phyloP scores from a whole-genome alignment of 37 sponge, comb jelly and placozoan genomes.

The Dysidea cf. avara region DNA sequence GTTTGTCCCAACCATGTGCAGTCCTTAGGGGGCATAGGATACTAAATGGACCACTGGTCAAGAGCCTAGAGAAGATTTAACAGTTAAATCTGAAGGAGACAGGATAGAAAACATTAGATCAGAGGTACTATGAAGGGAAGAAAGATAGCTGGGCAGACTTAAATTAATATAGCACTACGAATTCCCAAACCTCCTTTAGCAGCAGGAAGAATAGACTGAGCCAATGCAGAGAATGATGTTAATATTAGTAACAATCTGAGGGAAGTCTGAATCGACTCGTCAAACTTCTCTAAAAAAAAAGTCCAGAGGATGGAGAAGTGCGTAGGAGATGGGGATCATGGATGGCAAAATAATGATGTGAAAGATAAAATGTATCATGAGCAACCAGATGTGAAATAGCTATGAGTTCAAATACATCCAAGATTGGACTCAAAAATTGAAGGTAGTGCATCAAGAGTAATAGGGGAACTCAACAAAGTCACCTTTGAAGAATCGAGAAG shows the following conservation, averaged over 20 bases:
- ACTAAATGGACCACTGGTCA: constrained; percentile 1
- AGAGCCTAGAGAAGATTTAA: neutral
- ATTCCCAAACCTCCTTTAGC: constrained; percentile 43
- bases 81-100: constrained; percentile 1
- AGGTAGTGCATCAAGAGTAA: too few relatives aligned
- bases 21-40: constrained; percentile 9
- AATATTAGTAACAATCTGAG: constrained; percentile 25
- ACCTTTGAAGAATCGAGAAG: too few relatives aligned
- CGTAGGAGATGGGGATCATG: constrained; percentile 39
- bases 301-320: constrained; percentile 37
- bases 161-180: too few relatives aligned
- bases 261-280: constrained; percentile 6
- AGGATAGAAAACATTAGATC: constrained; percentile 16
- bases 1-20: constrained; percentile 41
- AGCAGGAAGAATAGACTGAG: constrained; percentile 47
- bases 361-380: constrained; percentile 38
- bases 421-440: too few relatives aligned
- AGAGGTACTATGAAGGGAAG: constrained; percentile 41
- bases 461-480: too few relatives aligned
- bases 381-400: too few relatives aligned
- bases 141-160: constrained; percentile 54
- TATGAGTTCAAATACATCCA: too few relatives aligned
- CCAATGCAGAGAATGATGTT: constrained; percentile 18
- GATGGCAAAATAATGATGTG: constrained; percentile 36
- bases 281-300: neutral